Evolutionary conservation across 2,797 vertebrate species (phyloP).

Genomic region (Hybognathus amarus): DNA sequence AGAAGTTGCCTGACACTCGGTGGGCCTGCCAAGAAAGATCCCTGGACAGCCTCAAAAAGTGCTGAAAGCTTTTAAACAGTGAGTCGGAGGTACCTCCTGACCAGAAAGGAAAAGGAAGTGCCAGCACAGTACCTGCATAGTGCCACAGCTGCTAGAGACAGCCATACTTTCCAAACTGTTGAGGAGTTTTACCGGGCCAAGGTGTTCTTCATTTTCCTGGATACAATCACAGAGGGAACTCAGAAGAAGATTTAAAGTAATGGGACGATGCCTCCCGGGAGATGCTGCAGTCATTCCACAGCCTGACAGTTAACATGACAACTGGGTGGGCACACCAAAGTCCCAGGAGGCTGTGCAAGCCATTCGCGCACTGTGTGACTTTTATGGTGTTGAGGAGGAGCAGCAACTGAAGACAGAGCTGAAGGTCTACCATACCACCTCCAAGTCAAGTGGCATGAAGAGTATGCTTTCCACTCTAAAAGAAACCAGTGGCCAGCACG

Average conservation of each 20-base stretch:
- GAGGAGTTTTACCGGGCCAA: constrained; percentile 29
- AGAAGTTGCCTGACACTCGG: constrained; percentile 31
- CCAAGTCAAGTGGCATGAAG: too few relatives aligned
- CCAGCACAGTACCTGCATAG: constrained; percentile 30
- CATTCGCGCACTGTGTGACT: not conserved
- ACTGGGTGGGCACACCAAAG: constrained; percentile 32
- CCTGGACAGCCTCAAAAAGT: constrained; percentile 22
- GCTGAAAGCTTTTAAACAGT: constrained; percentile 34
- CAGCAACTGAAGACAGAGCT: constrained; percentile 22
- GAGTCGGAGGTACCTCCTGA: constrained; percentile 11
- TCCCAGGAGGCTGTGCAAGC: constrained; percentile 4
- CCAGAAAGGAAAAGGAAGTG: constrained; percentile 44
- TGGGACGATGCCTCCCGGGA: not conserved
- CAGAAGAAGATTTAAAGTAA: constrained; percentile 31
- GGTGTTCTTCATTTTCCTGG: constrained; percentile 42
- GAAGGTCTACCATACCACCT: not conserved
- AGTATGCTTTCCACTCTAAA: too few relatives aligned
- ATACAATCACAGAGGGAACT: constrained; percentile 37
- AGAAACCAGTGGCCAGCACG: too few relatives aligned
- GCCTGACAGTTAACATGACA: constrained; percentile 15
- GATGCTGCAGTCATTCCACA: constrained; percentile 17
- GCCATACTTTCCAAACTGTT: constrained; percentile 24
- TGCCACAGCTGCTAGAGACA: constrained; percentile 33
- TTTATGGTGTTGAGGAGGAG: constrained; percentile 31
- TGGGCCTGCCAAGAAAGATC: constrained; percentile 37